Percentiles rank a stretch among this genome's conserved stretches.
phyloP scores from a whole-genome alignment of 1,140 invertebrate genomes.

The Plectus sambesii region DNA sequence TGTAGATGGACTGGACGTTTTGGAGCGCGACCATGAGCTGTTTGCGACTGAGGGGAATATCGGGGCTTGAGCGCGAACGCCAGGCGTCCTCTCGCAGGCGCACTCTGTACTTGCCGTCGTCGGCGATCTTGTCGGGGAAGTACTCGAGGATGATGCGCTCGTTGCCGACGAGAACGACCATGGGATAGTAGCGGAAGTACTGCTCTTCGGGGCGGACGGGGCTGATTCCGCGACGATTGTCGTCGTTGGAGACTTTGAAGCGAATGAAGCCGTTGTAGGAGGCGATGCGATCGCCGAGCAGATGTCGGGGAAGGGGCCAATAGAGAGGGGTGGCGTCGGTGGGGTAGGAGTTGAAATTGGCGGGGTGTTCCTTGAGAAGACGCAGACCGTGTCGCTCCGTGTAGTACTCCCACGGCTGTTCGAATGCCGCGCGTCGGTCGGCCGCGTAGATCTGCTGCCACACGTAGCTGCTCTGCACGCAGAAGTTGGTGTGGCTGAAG shows the following conservation, averaged over 20 bases:
- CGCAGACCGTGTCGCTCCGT: conserved; percentile 31
- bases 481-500: conserved; percentile 79
- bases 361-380: conserved; percentile 29
- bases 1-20: conserved; percentile 65
- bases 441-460: conserved; percentile 43
- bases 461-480: conserved; percentile 47
- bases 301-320: conserved; percentile 59
- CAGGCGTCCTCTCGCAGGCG: conserved; percentile 50
- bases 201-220: conserved; percentile 46
- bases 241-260: conserved; percentile 60
- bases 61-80: conserved; percentile 55
- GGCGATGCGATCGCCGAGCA: conserved; percentile 71
- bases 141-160: conserved; percentile 64
- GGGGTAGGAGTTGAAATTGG: conserved; percentile 40
- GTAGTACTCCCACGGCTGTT: conserved; percentile 34
- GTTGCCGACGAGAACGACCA: conserved; percentile 72
- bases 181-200: conserved; percentile 59
- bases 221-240: conserved; percentile 21
- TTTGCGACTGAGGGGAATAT: conserved; percentile 57
- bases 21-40: conserved; percentile 78
- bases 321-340: conserved; percentile 40
- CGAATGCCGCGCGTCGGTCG: conserved; percentile 33
- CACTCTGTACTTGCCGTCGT: conserved; percentile 40
- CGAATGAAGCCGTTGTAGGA: conserved; percentile 82
- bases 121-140: conserved; percentile 44